Evolutionary conservation across 2,888 invertebrate genomes (phyloP).

Genomic region (Cosmopolites sordidus): DNA sequence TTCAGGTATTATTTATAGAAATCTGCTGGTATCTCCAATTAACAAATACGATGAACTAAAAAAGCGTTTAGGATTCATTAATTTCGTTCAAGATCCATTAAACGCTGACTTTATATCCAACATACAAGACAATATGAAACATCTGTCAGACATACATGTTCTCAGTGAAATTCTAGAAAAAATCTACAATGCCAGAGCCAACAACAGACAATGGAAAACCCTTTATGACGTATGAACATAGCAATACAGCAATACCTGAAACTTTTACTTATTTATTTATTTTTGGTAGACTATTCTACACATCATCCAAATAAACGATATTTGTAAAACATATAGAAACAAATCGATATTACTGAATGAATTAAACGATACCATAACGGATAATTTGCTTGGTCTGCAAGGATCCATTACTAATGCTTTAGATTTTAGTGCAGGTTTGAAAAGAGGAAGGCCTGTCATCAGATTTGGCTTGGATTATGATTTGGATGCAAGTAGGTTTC

Average conservation of each 20-base stretch:
- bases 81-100: conserved; percentile 60
- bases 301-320: conserved; percentile 63
- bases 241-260: conserved; percentile 6
- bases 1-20: conserved; percentile 55
- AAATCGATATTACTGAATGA: conserved; percentile 53
- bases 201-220: conserved; percentile 64
- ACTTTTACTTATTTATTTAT: conserved; percentile 9
- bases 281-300: conserved; percentile 62
- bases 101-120: conserved; percentile 60
- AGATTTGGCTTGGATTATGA: conserved; percentile 70
- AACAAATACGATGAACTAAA: conserved; percentile 57
- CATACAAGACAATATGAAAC: conserved; percentile 58
- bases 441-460: conserved; percentile 64
- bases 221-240: conserved; percentile 58
- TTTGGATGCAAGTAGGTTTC: conserved; percentile 65
- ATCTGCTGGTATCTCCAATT: conserved; percentile 67
- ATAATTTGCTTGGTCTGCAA: conserved; percentile 57
- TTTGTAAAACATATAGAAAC: conserved; percentile 54
- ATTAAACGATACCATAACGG: conserved; percentile 51
- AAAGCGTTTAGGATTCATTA: conserved; percentile 65
- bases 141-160: conserved; percentile 59
- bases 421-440: conserved; percentile 58
- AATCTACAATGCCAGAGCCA: conserved; percentile 61
- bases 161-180: conserved; percentile 54
- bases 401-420: conserved; percentile 69